A percentile compares a stretch with the other conserved stretches of the same genome.
Conservation (phyloP, 2,888 invertebrate species). For the Ichneumon xanthorius region DNA sequence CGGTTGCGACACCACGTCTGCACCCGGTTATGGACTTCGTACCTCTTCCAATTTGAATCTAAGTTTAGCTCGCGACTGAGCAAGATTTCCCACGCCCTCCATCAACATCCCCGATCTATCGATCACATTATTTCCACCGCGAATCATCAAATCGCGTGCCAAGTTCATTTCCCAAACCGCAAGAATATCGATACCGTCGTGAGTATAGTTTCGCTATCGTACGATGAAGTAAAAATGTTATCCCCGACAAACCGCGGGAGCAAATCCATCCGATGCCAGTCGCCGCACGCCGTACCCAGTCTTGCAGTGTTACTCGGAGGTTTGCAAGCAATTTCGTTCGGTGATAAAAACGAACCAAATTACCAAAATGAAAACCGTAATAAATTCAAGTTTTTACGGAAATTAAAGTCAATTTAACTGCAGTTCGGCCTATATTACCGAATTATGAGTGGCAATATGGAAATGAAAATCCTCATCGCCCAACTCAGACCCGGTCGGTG, state of each 20-base stretch:
- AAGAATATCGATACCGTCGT: slow-evolving; percentile 26
- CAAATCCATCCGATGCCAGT: neutral
- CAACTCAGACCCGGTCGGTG: too few species aligned
- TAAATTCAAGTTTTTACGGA: neutral
- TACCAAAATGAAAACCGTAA: neutral
- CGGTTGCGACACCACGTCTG: neutral
- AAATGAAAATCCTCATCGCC: too few species aligned
- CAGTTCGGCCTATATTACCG: too few species aligned
- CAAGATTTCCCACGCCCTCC: slow-evolving; percentile 37
- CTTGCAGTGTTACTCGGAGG: neutral
- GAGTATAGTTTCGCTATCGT: neutral
- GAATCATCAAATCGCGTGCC: slow-evolving; percentile 46
- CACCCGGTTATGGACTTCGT: slow-evolving; percentile 1
- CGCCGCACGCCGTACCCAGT: neutral
- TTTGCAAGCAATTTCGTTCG: slow-evolving; percentile 62
- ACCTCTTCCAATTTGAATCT: slow-evolving; percentile 18
- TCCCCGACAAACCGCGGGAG: slow-evolving; percentile 1
- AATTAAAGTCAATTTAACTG: neutral
- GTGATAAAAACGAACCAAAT: slow-evolving; percentile 69
- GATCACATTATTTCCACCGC: slow-evolving; percentile 22
- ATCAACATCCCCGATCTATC: slow-evolving; percentile 23
- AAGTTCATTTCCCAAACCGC: neutral
- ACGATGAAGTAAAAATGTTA: neutral
- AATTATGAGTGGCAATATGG: neutral
- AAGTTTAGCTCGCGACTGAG: slow-evolving; percentile 11